Evolutionary conservation across 2,888 invertebrate genomes (phyloP).

Genomic region (Amaurobius ferox): DNA sequence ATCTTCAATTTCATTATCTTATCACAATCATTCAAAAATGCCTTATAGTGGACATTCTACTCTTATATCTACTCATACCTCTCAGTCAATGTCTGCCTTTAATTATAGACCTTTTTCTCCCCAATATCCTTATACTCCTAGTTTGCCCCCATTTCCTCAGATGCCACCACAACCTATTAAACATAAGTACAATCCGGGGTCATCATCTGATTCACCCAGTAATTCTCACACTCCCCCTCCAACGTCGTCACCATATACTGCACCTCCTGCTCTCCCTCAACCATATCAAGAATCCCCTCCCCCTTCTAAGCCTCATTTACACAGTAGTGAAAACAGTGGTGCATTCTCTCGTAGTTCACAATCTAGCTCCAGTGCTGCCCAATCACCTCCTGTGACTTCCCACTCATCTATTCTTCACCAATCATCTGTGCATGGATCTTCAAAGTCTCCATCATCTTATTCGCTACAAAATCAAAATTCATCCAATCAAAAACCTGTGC

Average conservation of each 20-base stretch:
- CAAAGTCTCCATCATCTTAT: conserved; percentile 55
- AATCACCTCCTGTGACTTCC: conserved; percentile 43
- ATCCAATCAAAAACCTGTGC: conserved; percentile 43
- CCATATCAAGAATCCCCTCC: conserved; percentile 50
- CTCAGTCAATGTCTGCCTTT: conserved; percentile 65
- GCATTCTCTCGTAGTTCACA: conserved; percentile 41
- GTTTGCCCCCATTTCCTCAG: conserved; percentile 68
- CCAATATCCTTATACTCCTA: conserved; percentile 55
- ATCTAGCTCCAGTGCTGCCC: conserved; percentile 12
- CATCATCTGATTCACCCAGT: conserved; percentile 65
- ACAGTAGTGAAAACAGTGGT: conserved; percentile 15
- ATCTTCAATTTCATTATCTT: conserved; percentile 65
- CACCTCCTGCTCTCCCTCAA: conserved; percentile 42
- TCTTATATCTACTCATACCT: conserved; percentile 61
- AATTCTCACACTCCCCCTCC: conserved; percentile 74
- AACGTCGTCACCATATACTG: conserved; percentile 72
- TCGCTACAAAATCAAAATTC: conserved; percentile 38
- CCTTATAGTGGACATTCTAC: conserved; percentile 68
- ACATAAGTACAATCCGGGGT: conserved; percentile 42
- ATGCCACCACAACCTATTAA: conserved; percentile 70
- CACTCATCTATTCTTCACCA: conserved; percentile 40
- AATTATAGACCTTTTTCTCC: conserved; percentile 69
- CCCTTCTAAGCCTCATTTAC: conserved; percentile 48
- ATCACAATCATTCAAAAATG: conserved; percentile 67
- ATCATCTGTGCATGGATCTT: conserved; percentile 32